Conservation (phyloP, 2,888 invertebrate species). For the Bunonema sp. region DNA sequence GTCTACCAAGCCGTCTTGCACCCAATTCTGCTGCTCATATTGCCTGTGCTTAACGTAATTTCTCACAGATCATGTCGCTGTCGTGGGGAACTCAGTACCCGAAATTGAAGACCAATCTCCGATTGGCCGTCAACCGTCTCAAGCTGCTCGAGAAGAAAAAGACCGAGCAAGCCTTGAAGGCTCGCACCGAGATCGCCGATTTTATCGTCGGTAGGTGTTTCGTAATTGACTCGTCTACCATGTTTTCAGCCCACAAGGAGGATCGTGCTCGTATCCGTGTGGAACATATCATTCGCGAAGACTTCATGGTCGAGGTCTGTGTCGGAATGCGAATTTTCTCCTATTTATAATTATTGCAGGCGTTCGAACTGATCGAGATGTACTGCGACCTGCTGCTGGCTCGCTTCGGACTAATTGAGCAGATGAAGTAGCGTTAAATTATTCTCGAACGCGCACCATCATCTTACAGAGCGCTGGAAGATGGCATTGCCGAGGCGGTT, state of each 20-base stretch:
- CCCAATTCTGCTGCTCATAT: too few species aligned
- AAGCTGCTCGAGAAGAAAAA: conserved; percentile 92
- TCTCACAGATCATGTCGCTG: too few species aligned
- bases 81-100: conserved; percentile 74
- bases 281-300: conserved; percentile 80
- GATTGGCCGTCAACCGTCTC: conserved; percentile 76
- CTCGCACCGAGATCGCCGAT: conserved; percentile 89
- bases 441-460: too few species aligned
- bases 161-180: conserved; percentile 83
- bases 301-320: too few species aligned
- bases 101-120: conserved; percentile 88
- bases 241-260: conserved; percentile 46
- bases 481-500: conserved; percentile 83
- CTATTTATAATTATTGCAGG: conserved; percentile 51
- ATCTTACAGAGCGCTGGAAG: conserved; percentile 62
- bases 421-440: conserved; percentile 95
- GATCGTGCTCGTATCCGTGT: conserved; percentile 78
- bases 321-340: not conserved
- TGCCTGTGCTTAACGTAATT: too few species aligned
- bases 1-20: too few species aligned
- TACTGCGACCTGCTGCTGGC: conserved; percentile 90
- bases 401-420: conserved; percentile 82
- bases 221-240: too few species aligned
- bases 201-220: conserved; percentile 71
- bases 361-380: conserved; percentile 97